These are phyloP conservation scores for Mionectes olivaceus DNA, from an alignment of 2,797 vertebrate species.

Conservation along the genomic window DNA sequence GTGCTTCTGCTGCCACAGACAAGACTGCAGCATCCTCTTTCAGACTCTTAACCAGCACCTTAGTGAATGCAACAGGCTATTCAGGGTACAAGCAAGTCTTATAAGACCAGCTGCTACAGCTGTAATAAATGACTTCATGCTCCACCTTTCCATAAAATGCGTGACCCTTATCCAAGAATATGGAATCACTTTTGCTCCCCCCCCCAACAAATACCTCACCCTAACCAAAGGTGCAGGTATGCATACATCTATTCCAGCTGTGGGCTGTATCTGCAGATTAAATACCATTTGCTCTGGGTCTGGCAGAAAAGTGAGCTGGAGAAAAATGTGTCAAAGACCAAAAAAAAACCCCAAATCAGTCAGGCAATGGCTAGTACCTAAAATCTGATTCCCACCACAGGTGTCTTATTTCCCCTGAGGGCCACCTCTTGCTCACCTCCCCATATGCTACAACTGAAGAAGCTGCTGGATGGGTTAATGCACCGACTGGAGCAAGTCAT, in stretches of 20 bases:
- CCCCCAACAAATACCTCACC: background rate
- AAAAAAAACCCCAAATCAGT: background rate
- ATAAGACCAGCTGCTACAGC: background rate
- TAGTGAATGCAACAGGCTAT: background rate
- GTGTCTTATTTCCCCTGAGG: conserved; percentile 35
- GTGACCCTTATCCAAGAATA: background rate
- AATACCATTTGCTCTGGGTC: conserved; percentile 22
- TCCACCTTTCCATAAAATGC: background rate
- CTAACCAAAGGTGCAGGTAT: conserved; percentile 26
- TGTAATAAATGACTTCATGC: background rate
- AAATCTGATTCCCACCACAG: conserved; percentile 15
- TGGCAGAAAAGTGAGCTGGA: conserved; percentile 8
- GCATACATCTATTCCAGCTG: conserved; percentile 37
- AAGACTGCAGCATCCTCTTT: background rate
- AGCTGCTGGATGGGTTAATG: background rate
- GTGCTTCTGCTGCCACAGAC: background rate
- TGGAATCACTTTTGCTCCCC: background rate
- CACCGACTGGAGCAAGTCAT: background rate
- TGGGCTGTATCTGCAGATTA: background rate
- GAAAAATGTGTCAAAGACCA: conserved; percentile 18
- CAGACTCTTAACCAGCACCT: background rate
- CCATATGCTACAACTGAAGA: background rate
- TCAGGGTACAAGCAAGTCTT: background rate
- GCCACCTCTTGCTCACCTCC: background rate
- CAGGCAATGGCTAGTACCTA: background rate